Evolutionary conservation across 2,113 vertebrate species (phyloP).

Genomic region (Camarhynchus parvulus): DNA sequence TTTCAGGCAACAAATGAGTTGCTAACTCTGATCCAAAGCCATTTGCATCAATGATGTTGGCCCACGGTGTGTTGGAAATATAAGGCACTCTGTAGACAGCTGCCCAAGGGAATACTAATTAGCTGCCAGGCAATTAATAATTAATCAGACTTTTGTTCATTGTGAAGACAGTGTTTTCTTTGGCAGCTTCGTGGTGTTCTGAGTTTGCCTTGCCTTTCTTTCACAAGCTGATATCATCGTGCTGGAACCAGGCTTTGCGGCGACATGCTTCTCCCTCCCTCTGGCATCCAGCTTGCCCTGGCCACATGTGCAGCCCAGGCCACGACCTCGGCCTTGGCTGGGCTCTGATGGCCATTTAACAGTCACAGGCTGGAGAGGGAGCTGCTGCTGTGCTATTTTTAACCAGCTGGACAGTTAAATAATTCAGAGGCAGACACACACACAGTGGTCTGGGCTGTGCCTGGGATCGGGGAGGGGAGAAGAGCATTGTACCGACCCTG

Average conservation of each 20-base stretch:
- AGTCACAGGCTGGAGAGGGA: conserved; percentile 47
- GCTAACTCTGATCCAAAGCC: conserved; percentile 3
- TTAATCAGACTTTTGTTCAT: conserved; percentile 73
- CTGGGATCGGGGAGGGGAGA: background rate
- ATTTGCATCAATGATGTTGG: conserved; percentile 43
- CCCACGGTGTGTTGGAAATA: conserved; percentile 45
- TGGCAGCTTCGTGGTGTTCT: conserved; percentile 54
- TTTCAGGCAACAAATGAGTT: conserved; percentile 61
- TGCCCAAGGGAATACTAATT: conserved; percentile 74
- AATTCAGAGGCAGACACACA: conserved; percentile 26
- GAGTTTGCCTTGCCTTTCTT: conserved; percentile 45
- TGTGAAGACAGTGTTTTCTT: conserved; percentile 69
- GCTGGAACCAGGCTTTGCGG: conserved; percentile 4
- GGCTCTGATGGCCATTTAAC: background rate
- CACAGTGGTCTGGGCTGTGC: background rate
- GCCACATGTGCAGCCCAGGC: conserved; percentile 37
- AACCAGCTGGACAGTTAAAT: conserved; percentile 54
- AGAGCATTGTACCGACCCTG: background rate
- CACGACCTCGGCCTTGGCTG: conserved; percentile 34
- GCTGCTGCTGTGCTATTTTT: conserved; percentile 64
- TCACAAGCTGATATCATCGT: conserved; percentile 33
- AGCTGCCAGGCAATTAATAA: conserved; percentile 74
- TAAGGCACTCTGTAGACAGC: conserved; percentile 60
- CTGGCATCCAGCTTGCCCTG: conserved; percentile 15
- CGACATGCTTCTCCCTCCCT: background rate